Evolutionary conservation across 2,797 vertebrate genomes (phyloP).

Genomic region (Podargus strigoides): DNA sequence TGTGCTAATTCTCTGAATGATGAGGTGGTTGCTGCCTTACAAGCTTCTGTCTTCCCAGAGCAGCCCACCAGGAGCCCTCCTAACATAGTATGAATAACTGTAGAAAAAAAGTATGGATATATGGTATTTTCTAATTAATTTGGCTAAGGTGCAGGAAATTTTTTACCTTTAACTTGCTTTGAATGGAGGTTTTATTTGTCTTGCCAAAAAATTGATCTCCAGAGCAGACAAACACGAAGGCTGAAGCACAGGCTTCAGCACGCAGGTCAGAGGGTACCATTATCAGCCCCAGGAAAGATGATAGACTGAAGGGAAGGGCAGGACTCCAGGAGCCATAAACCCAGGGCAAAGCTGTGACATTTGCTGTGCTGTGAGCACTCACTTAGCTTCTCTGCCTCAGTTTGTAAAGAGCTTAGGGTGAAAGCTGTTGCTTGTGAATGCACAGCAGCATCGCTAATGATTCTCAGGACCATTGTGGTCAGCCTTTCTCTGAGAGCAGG

Average conservation of each 20-base stretch:
- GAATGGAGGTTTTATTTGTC: neutral
- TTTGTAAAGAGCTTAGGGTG: neutral
- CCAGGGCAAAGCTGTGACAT: neutral
- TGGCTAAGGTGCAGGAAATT: neutral
- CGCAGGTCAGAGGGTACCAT: neutral
- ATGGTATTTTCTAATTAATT: neutral
- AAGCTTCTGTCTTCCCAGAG: neutral
- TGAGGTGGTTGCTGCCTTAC: neutral
- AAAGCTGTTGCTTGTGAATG: neutral
- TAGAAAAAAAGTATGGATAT: neutral
- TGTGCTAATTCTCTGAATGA: neutral
- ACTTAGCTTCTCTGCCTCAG: neutral
- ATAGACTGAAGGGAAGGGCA: neutral
- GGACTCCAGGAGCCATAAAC: neutral
- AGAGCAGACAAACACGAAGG: neutral
- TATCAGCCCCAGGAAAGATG: neutral
- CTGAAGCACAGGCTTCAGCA: neutral
- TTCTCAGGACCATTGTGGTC: conserved; percentile 14
- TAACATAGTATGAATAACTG: neutral
- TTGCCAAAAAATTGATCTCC: neutral
- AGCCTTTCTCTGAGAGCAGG: neutral
- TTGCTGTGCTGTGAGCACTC: neutral
- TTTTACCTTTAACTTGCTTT: neutral
- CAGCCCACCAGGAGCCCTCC: neutral
- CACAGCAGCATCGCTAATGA: neutral